A percentile compares a stretch with the other conserved stretches of the same genome.
Conservation (phyloP, 2,888 invertebrate genomes). For the Drosophila antonietae region DNA sequence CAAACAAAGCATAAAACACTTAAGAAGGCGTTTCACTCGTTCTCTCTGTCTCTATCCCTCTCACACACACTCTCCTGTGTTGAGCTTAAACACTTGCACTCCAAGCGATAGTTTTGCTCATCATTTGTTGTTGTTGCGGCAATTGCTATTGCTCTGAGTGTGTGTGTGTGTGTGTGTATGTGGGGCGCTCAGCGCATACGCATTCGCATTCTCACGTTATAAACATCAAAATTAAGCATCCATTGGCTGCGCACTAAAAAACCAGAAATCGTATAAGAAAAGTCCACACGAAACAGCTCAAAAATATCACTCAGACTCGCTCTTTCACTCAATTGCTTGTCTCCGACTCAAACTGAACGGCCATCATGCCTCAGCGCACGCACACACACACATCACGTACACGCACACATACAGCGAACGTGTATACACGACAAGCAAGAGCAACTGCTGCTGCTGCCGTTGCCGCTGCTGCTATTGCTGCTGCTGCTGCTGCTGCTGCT, state of each 20-base stretch:
- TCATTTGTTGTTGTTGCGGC: conserved; percentile 38
- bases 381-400: conserved; percentile 13
- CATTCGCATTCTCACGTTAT: conserved; percentile 80
- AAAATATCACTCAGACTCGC: conserved; percentile 49
- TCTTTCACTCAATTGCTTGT: conserved; percentile 57
- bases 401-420: conserved; percentile 13
- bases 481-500: conserved; percentile 21
- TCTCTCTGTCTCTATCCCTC: conserved; percentile 4
- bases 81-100: conserved; percentile 48
- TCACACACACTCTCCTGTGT: conserved; percentile 15
- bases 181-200: conserved; percentile 65
- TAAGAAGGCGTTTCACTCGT: conserved; percentile 70
- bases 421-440: conserved; percentile 23
- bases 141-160: conserved; percentile 13
- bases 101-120: conserved; percentile 73
- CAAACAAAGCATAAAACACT: conserved; percentile 82
- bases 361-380: conserved; percentile 65
- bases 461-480: conserved; percentile 6
- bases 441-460: conserved; percentile 20
- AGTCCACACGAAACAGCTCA: conserved; percentile 48
- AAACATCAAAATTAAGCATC: conserved; percentile 77
- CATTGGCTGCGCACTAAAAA: conserved; percentile 69
- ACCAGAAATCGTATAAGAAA: conserved; percentile 57
- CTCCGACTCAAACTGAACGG: conserved; percentile 54
- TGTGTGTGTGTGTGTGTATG: conserved; percentile 29